A percentile compares a stretch with the other conserved stretches of the same genome.
Evolutionary conservation across 1,140 invertebrate species (phyloP).

Genomic region (Brachionus paranguensis): DNA sequence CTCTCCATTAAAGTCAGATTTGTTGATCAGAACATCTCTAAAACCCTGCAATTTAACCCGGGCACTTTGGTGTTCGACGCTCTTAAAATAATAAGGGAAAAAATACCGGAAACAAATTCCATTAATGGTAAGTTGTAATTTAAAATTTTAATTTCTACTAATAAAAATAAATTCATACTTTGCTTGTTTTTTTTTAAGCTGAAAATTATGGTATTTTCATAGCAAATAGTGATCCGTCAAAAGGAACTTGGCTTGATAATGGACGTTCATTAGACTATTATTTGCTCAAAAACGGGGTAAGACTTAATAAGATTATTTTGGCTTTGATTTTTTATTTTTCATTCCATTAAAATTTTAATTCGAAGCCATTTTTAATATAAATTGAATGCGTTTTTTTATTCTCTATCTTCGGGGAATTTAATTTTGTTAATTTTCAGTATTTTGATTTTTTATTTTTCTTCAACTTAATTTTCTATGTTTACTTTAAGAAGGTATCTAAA

Average conservation of each 20-base stretch:
- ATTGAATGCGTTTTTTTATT: neutral
- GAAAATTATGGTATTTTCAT: conserved; percentile 95
- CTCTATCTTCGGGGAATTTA: neutral
- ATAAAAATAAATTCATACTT: neutral
- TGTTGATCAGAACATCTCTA: conserved; percentile 82
- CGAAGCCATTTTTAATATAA: neutral
- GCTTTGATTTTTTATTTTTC: neutral
- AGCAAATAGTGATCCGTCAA: conserved; percentile 88
- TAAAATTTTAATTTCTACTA: neutral
- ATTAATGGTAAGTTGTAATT: conserved; percentile 53
- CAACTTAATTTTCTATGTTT: no score
- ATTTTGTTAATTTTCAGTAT: neutral
- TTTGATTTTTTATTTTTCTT: no score
- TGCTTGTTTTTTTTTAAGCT: conserved; percentile 58
- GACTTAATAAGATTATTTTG: conserved; percentile 43
- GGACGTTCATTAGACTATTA: conserved; percentile 90
- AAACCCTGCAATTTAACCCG: conserved; percentile 95
- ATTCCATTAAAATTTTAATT: neutral
- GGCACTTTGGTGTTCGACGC: conserved; percentile 87
- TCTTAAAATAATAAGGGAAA: conserved; percentile 86
- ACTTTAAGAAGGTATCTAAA: no score
- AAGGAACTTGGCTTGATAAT: conserved; percentile 93
- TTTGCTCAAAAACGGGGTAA: conserved; percentile 78
- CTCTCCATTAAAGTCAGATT: conserved; percentile 87
- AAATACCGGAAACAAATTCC: conserved; percentile 72